Evolutionary conservation across 2,113 vertebrate species (phyloP).

Genomic region (Gallinago paraguaiae): DNA sequence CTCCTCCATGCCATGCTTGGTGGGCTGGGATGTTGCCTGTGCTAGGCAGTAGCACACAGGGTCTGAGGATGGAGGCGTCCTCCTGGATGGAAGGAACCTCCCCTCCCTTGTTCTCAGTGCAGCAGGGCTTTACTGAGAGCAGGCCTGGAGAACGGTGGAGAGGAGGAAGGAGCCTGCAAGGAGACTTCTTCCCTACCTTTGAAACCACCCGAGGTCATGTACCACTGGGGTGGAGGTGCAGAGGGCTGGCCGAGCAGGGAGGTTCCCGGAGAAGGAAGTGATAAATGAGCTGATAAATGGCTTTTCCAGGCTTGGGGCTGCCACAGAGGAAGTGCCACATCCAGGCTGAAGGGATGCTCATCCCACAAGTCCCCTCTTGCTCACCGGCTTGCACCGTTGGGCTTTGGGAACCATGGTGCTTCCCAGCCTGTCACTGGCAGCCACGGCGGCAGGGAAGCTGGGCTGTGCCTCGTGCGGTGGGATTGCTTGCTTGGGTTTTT

Average conservation of each 20-base stretch:
- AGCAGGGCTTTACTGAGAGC: neutral
- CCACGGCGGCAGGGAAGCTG: neutral
- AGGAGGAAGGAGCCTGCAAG: neutral
- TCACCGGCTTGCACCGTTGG: neutral
- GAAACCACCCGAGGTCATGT: neutral
- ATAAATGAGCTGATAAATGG: neutral
- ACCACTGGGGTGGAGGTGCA: accelerated
- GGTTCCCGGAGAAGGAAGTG: neutral
- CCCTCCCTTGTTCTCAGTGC: accelerated
- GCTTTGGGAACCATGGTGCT: accelerated
- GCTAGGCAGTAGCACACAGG: neutral
- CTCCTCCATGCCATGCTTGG: neutral
- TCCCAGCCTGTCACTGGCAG: accelerated
- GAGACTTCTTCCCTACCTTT: neutral
- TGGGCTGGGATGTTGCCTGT: accelerated
- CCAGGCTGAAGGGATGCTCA: neutral
- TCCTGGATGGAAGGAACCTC: neutral
- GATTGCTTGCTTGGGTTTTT: neutral
- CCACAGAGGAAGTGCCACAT: neutral
- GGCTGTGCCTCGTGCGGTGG: accelerated
- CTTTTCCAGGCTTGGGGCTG: neutral
- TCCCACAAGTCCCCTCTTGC: accelerated
- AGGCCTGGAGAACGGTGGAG: neutral
- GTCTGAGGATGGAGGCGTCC: neutral
- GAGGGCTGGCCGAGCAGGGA: neutral